These are phyloP conservation scores for Taphrorychus bicolor DNA, from an alignment of 2,888 invertebrate genomes.

Conservation along the genomic window DNA sequence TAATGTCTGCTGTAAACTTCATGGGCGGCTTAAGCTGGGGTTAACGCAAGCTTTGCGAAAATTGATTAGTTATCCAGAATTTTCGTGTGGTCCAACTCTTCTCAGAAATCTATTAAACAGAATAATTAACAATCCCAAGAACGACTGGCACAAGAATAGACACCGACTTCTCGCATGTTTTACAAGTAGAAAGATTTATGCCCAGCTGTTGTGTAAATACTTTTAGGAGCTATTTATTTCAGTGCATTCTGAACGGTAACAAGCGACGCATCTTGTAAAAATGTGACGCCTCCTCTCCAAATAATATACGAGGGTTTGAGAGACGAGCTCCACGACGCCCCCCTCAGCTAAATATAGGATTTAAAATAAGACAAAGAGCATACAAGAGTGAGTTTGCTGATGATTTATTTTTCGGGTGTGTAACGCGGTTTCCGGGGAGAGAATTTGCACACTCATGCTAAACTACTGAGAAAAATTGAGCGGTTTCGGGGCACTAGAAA, in stretches of 20 bases:
- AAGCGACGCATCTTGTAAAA: conserved; percentile 32
- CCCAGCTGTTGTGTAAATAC: conserved; percentile 28
- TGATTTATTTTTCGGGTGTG: neutral
- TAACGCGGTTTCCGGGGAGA: neutral
- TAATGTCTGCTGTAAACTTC: conserved; percentile 21
- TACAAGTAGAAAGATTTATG: conserved; percentile 30
- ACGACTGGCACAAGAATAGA: conserved; percentile 5
- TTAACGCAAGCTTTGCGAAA: conserved; percentile 8
- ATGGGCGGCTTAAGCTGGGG: conserved; percentile 7
- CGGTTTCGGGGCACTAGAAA: no score
- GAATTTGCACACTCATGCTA: neutral
- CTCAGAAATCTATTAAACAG: conserved; percentile 17
- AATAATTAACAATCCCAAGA: conserved; percentile 4
- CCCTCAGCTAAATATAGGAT: conserved; percentile 5
- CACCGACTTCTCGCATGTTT: conserved; percentile 3
- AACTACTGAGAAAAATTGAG: no score
- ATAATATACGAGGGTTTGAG: conserved; percentile 23
- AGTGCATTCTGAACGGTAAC: conserved; percentile 31
- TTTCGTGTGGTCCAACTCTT: neutral
- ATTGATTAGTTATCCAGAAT: conserved; percentile 11
- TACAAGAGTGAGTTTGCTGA: neutral
- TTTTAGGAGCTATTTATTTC: conserved; percentile 29
- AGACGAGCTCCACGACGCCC: conserved; percentile 8
- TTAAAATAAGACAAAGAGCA: neutral
- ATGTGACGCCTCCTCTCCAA: conserved; percentile 21